These are phyloP conservation scores for Drosophila kohkoa DNA, from an alignment of 1,140 invertebrate genomes.

Conservation along the genomic window DNA sequence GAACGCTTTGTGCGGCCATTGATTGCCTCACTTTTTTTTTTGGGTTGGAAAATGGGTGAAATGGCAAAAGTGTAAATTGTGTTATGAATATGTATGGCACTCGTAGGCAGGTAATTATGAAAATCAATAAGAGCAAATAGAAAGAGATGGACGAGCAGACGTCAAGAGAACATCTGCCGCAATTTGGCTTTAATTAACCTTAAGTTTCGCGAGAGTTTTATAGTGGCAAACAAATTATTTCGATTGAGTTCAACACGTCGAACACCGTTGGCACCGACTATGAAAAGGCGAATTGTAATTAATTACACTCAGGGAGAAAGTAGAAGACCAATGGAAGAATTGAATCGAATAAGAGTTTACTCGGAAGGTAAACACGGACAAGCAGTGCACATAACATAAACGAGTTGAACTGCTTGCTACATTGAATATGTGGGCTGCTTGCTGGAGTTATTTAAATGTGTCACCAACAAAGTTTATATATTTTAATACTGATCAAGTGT, in stretches of 20 bases:
- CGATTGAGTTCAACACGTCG: neutral
- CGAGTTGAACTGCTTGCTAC: no score
- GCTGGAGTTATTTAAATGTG: no score
- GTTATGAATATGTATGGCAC: neutral
- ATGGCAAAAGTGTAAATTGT: slow-evolving; percentile 22
- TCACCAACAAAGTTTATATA: no score
- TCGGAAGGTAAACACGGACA: no score
- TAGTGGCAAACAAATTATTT: neutral
- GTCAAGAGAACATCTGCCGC: neutral
- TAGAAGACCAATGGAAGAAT: no score
- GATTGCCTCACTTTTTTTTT: slow-evolving; percentile 56
- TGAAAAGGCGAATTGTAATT: neutral
- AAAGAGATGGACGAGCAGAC: slow-evolving; percentile 19
- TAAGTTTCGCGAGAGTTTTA: slow-evolving; percentile 6
- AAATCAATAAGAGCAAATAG: slow-evolving; percentile 46
- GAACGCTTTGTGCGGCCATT: slow-evolving; percentile 35
- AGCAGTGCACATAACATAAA: no score
- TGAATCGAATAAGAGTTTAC: no score
- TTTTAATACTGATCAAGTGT: no score
- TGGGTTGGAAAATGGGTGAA: slow-evolving; percentile 2
- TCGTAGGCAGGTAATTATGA: slow-evolving; percentile 23
- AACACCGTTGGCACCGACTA: neutral
- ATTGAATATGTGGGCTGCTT: no score
- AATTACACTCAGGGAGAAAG: no score
- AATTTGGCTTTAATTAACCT: slow-evolving; percentile 58